Evolutionary conservation across 2,797 vertebrate species (phyloP).

Genomic region (Dicrostonyx torquatus): DNA sequence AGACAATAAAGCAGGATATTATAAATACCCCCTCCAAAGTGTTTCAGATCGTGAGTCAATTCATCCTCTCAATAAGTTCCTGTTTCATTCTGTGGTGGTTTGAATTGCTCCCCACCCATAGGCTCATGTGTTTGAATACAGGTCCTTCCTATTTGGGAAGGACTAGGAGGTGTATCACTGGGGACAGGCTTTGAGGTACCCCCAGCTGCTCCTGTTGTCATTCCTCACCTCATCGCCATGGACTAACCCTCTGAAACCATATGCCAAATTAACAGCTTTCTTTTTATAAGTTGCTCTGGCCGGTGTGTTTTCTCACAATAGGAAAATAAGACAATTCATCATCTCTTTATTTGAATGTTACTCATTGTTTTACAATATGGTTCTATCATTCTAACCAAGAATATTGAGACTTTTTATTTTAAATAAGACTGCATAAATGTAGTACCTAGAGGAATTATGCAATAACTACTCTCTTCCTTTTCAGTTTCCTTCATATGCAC

Average conservation of each 20-base stretch:
- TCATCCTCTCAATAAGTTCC: background rate
- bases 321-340: background rate
- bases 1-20: background rate
- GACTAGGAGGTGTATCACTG: background rate
- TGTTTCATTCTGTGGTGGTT: background rate
- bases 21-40: background rate
- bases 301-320: background rate
- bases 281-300: background rate
- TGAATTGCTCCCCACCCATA: background rate
- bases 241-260: background rate
- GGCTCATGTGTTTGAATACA: too few relatives aligned
- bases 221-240: background rate
- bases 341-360: background rate
- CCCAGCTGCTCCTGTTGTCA: background rate
- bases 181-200: background rate
- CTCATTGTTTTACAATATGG: background rate
- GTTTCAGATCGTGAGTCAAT: background rate
- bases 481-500: slow-evolving; percentile 74
- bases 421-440: slow-evolving; percentile 43
- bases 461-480: slow-evolving; percentile 68
- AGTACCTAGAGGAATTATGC: background rate
- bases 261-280: background rate
- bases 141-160: background rate
- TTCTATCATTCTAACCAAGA: background rate
- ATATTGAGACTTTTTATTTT: slow-evolving; percentile 58